A percentile compares a stretch with the other conserved stretches of the same genome.
phyloP scores from a whole-genome alignment of 1,140 invertebrate genomes.

The Aplysia californica region DNA sequence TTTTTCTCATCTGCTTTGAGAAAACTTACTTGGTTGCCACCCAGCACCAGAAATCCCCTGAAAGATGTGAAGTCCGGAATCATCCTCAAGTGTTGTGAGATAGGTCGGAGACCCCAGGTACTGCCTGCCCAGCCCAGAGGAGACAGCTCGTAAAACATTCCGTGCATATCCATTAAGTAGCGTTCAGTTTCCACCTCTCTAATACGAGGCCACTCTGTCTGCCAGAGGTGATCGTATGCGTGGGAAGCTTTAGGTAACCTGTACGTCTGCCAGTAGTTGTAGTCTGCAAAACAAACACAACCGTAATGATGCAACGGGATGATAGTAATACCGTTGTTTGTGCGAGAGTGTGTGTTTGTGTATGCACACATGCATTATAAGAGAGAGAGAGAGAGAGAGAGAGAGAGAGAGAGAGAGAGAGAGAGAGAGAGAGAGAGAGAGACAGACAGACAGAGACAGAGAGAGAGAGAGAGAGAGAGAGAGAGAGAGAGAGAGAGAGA shows the following conservation, averaged over 20 bases:
- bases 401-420: too few species aligned
- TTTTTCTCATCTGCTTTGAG: too few species aligned
- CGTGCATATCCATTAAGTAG: slow-evolving; percentile 43
- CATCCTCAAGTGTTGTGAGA: slow-evolving; percentile 36
- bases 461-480: too few species aligned
- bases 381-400: too few species aligned
- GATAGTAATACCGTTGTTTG: too few species aligned
- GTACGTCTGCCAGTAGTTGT: slow-evolving; percentile 42
- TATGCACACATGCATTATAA: too few species aligned
- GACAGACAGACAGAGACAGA: too few species aligned
- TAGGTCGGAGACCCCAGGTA: slow-evolving; percentile 38
- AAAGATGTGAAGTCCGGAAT: slow-evolving; percentile 41
- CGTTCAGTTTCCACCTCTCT: slow-evolving; percentile 41
- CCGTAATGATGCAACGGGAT: too few species aligned
- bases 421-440: too few species aligned
- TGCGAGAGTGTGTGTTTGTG: too few species aligned
- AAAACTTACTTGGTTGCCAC: slow-evolving; percentile 34
- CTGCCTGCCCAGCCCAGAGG: slow-evolving; percentile 35
- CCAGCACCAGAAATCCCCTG: slow-evolving; percentile 36
- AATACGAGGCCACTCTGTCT: slow-evolving; percentile 43
- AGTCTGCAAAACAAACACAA: slow-evolving; percentile 12
- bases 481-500: too few species aligned
- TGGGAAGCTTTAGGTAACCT: slow-evolving; percentile 40
- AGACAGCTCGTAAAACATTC: slow-evolving; percentile 41
- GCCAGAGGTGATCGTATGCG: slow-evolving; percentile 42